Base-by-base conservation (phyloP, 2,113 vertebrate species). In the Urocynchramus pylzowi region DNA sequence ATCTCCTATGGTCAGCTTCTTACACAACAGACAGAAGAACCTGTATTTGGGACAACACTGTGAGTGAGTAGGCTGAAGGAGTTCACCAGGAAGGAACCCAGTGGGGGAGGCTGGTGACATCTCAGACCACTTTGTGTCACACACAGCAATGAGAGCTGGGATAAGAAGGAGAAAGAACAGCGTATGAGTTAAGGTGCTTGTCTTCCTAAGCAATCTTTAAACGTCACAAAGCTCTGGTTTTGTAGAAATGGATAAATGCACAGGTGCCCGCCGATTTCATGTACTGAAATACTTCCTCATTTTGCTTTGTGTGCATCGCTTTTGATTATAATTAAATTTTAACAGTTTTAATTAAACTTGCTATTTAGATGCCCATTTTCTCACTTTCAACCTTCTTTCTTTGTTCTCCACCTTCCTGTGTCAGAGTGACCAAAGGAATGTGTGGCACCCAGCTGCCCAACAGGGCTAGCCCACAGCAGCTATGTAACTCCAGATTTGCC, bases 101-200 rank as follows among this genome's bases (percentile, higher is more conserved):
- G 10, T 0, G 7, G 9, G 17, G 23, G n/a, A 26, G 39, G 31
- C 21, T 47, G 7, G 21, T 9, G 35, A 13, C n/a, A 63, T 15
- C 33, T 7, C 35, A 30, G 7, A 15, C 16, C 5, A 3, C 4
- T 9, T 1, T 2, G 4, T 4, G 3, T 11, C 1, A 1, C 7
- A 27, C 11, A 68, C 30, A 60, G 47, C 35, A 54, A 8, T 5
- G 6, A 44, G 33, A 83, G 16, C 5, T 31, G 14, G 59, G 24
- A 6, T 41, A 60, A 50, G 35, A 4, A 49, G 19, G 5, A 65
- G 5, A 27, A 73, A 60, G 13, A 6, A 13, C 3, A 1, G 8
- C 2, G 9, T 3, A 2, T 52, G 45, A 56, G 27, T 24, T 17
- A 24, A 0, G 2, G 54, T 3, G 0, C 7, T 65, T 18, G 7